Conservation (phyloP, 2,113 vertebrate species). For the Microtus oregoni region DNA sequence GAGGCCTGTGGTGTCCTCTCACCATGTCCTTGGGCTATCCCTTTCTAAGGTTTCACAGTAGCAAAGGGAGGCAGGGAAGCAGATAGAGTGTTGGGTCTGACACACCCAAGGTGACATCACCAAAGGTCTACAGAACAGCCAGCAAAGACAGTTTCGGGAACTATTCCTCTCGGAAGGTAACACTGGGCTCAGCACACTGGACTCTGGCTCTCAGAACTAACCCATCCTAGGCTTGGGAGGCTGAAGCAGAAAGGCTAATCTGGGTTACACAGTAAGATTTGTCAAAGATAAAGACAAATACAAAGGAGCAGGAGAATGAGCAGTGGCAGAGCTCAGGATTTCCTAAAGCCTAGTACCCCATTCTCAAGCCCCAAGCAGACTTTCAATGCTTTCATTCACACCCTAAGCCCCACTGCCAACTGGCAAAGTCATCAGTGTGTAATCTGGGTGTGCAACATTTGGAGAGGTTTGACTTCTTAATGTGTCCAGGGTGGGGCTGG, state of each 20-base stretch:
- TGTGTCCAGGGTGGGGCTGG: neutral
- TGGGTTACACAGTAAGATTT: neutral
- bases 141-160: neutral
- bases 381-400: neutral
- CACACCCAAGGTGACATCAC: neutral
- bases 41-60: slow-evolving; percentile 15
- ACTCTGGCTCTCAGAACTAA: neutral
- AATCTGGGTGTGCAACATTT: neutral
- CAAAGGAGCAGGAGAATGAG: neutral
- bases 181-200: neutral
- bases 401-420: neutral
- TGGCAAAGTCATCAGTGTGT: neutral
- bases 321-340: neutral
- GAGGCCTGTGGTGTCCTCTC: neutral
- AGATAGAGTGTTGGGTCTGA: neutral
- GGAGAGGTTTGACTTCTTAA: neutral
- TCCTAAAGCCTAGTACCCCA: neutral
- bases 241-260: neutral
- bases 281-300: neutral
- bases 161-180: neutral
- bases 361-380: too few relatives aligned
- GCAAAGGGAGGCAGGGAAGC: neutral
- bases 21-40: too few relatives aligned
- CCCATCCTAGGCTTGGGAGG: neutral
- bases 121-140: neutral